phyloP scores from a whole-genome alignment of 2,113 vertebrate genomes.

The Motacilla tschutschensis region DNA sequence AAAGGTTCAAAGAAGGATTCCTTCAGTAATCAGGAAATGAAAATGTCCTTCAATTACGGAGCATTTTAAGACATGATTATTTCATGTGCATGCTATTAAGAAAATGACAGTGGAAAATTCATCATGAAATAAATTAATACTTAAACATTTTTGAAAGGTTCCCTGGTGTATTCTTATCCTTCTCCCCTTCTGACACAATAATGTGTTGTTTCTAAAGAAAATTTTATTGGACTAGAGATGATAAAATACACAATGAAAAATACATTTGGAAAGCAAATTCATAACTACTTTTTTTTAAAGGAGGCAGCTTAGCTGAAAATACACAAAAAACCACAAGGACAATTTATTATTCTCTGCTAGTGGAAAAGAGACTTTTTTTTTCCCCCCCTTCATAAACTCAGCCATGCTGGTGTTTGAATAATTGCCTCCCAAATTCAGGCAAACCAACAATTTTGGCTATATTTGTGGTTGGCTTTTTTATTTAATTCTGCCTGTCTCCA shows the following conservation, averaged over 20 bases:
- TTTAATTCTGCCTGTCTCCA: not conserved
- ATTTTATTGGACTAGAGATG: constrained; percentile 55
- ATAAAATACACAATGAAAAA: constrained; percentile 62
- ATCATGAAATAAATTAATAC: constrained; percentile 76
- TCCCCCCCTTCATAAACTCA: not conserved
- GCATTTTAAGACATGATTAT: constrained; percentile 76
- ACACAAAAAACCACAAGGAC: not conserved
- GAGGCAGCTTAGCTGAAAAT: constrained; percentile 46
- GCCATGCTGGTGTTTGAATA: constrained; percentile 43
- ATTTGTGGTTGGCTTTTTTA: not conserved
- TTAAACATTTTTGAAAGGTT: constrained; percentile 72
- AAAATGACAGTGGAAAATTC: constrained; percentile 73
- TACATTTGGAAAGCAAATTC: constrained; percentile 62
- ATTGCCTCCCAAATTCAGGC: constrained; percentile 23
- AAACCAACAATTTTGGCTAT: constrained; percentile 17
- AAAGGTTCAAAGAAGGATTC: constrained; percentile 68
- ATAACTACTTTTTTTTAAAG: constrained; percentile 44
- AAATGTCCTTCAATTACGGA: constrained; percentile 72
- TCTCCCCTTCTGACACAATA: constrained; percentile 57
- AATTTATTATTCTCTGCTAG: constrained; percentile 50
- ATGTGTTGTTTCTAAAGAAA: constrained; percentile 58
- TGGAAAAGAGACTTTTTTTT: not conserved
- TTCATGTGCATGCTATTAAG: constrained; percentile 76
- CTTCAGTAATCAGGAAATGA: constrained; percentile 69
- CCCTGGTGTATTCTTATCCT: constrained; percentile 63